phyloP scores from a whole-genome alignment of 2,113 vertebrate genomes.

The Albula goreensis region DNA sequence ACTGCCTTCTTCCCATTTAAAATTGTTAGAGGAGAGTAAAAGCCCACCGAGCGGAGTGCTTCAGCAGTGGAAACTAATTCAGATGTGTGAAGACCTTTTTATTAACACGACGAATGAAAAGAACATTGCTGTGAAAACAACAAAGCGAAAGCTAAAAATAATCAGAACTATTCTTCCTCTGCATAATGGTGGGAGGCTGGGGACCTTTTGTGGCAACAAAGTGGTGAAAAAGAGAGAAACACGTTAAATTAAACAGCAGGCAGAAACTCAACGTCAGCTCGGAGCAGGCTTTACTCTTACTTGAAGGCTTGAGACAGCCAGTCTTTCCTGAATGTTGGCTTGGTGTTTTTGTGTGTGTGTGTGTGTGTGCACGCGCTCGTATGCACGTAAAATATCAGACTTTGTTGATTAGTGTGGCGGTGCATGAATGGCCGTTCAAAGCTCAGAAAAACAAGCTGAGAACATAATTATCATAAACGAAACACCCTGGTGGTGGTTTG shows the following conservation, averaged over 20 bases:
- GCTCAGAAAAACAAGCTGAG: slow-evolving; percentile 39
- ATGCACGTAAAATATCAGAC: slow-evolving; percentile 3
- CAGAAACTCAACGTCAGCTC: slow-evolving; percentile 46
- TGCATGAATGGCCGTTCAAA: slow-evolving; percentile 37
- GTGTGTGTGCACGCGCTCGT: not conserved
- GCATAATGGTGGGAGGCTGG: slow-evolving; percentile 43
- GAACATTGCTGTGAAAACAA: slow-evolving; percentile 49
- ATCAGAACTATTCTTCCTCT: slow-evolving; percentile 44
- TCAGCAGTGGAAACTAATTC: slow-evolving; percentile 41
- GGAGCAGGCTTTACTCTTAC: slow-evolving; percentile 47
- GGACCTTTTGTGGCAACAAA: slow-evolving; percentile 47
- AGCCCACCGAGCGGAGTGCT: slow-evolving; percentile 2
- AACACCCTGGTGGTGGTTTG: slow-evolving; percentile 31
- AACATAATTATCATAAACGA: slow-evolving; percentile 38
- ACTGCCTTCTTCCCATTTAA: slow-evolving; percentile 20
- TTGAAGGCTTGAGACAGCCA: slow-evolving; percentile 33
- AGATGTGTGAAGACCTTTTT: slow-evolving; percentile 55
- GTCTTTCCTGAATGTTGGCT: slow-evolving; percentile 29
- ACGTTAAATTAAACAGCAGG: slow-evolving; percentile 49
- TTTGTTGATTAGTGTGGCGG: slow-evolving; percentile 23
- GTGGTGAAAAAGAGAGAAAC: slow-evolving; percentile 36
- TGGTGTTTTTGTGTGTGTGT: slow-evolving; percentile 19
- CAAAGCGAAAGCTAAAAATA: slow-evolving; percentile 53
- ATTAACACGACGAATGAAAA: slow-evolving; percentile 49
- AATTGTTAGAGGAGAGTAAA: slow-evolving; percentile 26